These are phyloP conservation scores for Notechis scutatus DNA, from an alignment of 2,113 vertebrate species.

Conservation along the genomic window DNA sequence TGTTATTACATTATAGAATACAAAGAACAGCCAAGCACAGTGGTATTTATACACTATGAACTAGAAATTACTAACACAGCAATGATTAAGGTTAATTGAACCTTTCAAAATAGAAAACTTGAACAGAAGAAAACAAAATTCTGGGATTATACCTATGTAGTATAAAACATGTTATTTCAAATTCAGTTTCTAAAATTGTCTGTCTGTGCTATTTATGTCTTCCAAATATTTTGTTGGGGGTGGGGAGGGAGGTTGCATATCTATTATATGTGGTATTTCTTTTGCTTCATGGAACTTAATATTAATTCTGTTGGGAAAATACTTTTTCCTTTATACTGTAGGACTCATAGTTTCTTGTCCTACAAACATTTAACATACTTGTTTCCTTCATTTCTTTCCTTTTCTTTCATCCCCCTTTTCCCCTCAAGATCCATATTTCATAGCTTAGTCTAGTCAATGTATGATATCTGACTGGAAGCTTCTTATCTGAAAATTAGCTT, in stretches of 20 bases:
- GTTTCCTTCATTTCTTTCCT: background rate
- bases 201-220: background rate
- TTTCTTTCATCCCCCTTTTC: background rate
- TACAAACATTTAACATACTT: background rate
- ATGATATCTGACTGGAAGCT: background rate
- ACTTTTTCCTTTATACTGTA: background rate
- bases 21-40: background rate
- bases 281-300: background rate
- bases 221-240: background rate
- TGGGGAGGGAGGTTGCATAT: background rate
- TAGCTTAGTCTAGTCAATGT: background rate
- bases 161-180: background rate
- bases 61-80: background rate
- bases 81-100: background rate
- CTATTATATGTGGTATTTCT: background rate
- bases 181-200: background rate
- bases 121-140: background rate
- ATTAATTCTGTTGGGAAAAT: background rate
- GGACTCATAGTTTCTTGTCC: background rate
- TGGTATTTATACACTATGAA: background rate
- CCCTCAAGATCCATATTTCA: background rate
- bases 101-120: background rate
- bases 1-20: background rate
- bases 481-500: background rate
- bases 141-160: background rate